Evolutionary conservation across 2,113 vertebrate species (phyloP).

Genomic region (Mirza zaza): DNA sequence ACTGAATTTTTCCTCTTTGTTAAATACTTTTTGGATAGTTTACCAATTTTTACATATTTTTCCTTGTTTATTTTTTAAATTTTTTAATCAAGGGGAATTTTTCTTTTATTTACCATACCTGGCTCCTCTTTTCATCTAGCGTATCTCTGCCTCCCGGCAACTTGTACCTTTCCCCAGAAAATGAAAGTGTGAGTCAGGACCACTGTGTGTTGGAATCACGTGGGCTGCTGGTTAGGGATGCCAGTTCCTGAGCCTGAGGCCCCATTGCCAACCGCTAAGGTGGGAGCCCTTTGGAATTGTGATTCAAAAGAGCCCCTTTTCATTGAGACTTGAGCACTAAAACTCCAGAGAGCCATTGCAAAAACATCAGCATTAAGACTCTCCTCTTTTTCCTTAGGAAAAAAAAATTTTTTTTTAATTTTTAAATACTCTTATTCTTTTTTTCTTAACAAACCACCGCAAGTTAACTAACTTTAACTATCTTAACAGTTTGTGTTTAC

Average conservation of each 20-base stretch:
- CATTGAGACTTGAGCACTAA: not conserved
- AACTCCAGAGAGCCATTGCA: not conserved
- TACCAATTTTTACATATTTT: not conserved
- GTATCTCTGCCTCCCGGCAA: not conserved
- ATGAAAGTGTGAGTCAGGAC: not conserved
- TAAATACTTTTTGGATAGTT: not conserved
- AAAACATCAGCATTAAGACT: not conserved
- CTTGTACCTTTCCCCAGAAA: not conserved
- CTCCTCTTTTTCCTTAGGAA: not conserved
- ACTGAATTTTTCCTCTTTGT: not conserved
- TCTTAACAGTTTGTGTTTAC: not conserved
- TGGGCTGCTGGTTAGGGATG: not conserved
- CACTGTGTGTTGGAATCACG: not conserved
- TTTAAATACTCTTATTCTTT: not conserved
- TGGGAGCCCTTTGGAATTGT: not conserved
- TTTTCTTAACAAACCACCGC: not conserved
- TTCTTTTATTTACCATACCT: not conserved
- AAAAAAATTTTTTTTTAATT: not conserved
- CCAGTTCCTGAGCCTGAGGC: not conserved
- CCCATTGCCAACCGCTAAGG: not conserved
- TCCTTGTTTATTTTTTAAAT: not conserved
- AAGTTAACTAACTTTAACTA: slow-evolving; percentile 5
- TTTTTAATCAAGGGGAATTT: not conserved
- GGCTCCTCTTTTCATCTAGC: not conserved
- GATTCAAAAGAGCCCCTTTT: not conserved